Evolutionary conservation across 2,797 vertebrate species (phyloP), one percentile per base, ranked within the genome.

Genomic region (Momotus momota): DNA sequence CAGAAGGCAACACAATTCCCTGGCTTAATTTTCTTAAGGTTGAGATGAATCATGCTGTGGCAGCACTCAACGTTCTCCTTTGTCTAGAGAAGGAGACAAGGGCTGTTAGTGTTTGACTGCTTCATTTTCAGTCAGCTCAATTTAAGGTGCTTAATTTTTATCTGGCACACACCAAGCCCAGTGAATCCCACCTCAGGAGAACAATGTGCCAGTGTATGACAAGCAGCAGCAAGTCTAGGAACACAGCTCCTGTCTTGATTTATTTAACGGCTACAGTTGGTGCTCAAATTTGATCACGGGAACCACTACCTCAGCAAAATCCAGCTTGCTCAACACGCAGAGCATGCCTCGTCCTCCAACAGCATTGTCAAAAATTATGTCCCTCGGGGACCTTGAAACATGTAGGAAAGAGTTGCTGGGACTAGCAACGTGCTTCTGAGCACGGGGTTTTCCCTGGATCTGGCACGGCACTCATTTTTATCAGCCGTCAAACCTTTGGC

Each of bases 281-380:
- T 66, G 66, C 90, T 93, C 74, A 84, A 81, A 90, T 86, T 81
- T 93, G 88, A 90, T 86, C 62, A 94, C 77, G 92, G 83, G 93
- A 97, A 96, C 67, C 64, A 60, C 92, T 94, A 92, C 38, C 83
- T 96, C 95, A 96, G 96, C 95, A 95, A 94, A 95, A 95, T 79
- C 31, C 22, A 29, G 67, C 60, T 90, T 86, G 88, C 67, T 90
- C 51, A 81, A 86, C 22, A 25, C 26, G 54, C 69, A 78, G 46
- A 86, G n/a, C 33, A 26, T 72, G 58, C 35, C 66, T 90, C 8
- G 3, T 88, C 81, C 73, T 92, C 67, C 46, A 60, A 64, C n/a
- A 40, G 25, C 6, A 1, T 26, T 84, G 73, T 94, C 90, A 90
- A 92, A 81, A 64, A 93, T 26, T 60, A 23, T 9, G 40, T 88